Conservation (phyloP, 2,113 vertebrate species). For the Cyanocitta stelleri region DNA sequence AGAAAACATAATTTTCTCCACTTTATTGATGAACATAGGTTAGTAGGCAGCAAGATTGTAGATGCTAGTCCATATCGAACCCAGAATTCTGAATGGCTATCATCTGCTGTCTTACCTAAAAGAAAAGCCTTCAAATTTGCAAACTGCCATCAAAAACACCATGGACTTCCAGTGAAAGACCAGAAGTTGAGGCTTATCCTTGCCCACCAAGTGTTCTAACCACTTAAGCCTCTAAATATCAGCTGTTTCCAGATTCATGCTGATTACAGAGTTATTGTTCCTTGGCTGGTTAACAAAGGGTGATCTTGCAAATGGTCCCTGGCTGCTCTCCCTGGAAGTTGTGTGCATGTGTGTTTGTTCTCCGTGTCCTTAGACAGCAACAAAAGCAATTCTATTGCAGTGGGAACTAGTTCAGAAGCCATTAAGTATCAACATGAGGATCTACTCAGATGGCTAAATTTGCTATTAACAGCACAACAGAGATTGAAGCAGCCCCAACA, state of each 20-base stretch:
- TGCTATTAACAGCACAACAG: conserved; percentile 24
- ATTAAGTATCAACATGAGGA: background rate
- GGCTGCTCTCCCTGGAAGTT: background rate
- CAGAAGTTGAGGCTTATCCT: background rate
- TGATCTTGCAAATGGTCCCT: background rate
- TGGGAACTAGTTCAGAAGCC: conserved; percentile 14
- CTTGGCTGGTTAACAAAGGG: background rate
- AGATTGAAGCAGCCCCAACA: background rate
- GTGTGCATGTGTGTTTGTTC: background rate
- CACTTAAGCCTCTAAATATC: background rate
- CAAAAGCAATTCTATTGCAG: conserved; percentile 4
- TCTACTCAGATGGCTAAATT: conserved; percentile 10
- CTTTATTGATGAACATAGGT: background rate
- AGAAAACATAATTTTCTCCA: background rate
- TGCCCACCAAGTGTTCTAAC: background rate
- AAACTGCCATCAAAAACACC: background rate
- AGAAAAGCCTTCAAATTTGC: background rate
- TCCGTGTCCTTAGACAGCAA: conserved; percentile 2
- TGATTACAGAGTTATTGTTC: background rate
- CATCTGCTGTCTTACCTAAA: background rate
- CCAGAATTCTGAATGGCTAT: background rate
- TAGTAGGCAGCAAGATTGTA: background rate
- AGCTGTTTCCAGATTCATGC: background rate
- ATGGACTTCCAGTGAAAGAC: background rate
- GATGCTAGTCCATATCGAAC: background rate